phyloP scores from a whole-genome alignment of 2,888 invertebrate species.

The Acheta domesticus region DNA sequence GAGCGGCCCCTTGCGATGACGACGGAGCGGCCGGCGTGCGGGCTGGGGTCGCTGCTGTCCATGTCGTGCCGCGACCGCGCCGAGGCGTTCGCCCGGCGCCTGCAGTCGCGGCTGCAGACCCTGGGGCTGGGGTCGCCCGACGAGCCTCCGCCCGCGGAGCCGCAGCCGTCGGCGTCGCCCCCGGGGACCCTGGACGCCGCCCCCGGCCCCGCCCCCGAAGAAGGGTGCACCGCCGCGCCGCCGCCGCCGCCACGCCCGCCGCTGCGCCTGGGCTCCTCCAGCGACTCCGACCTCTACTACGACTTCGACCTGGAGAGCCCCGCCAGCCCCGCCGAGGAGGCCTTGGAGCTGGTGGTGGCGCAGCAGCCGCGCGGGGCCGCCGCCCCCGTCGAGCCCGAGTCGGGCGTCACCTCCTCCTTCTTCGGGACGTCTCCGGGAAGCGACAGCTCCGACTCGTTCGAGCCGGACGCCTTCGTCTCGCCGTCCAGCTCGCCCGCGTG shows the following conservation, averaged over 20 bases:
- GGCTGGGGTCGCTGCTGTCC: slow-evolving; percentile 65
- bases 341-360: background rate
- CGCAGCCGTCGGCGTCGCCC: slow-evolving; percentile 46
- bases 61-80: slow-evolving; percentile 78
- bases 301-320: slow-evolving; percentile 47
- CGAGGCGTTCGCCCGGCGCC: slow-evolving; percentile 74
- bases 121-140: slow-evolving; percentile 50
- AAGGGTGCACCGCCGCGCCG: background rate
- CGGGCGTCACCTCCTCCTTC: slow-evolving; percentile 24
- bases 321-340: slow-evolving; percentile 64
- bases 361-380: slow-evolving; percentile 43
- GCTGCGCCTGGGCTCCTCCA: slow-evolving; percentile 48
- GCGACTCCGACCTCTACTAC: slow-evolving; percentile 45
- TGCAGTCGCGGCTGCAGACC: slow-evolving; percentile 70
- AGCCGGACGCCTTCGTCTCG: slow-evolving; percentile 46
- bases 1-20: slow-evolving; percentile 54
- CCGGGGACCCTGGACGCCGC: slow-evolving; percentile 43
- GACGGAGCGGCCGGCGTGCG: slow-evolving; percentile 59
- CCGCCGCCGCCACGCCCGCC: slow-evolving; percentile 49
- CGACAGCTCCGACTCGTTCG: slow-evolving; percentile 47
- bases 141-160: slow-evolving; percentile 41
- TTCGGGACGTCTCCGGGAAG: slow-evolving; percentile 44
- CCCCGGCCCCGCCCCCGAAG: background rate
- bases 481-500: slow-evolving; percentile 1
- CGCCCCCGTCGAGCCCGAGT: slow-evolving; percentile 48